Evolutionary conservation across 2,113 vertebrate genomes (phyloP), one percentile per base, ranked within the genome.

Genomic region (Lonchura striata): DNA sequence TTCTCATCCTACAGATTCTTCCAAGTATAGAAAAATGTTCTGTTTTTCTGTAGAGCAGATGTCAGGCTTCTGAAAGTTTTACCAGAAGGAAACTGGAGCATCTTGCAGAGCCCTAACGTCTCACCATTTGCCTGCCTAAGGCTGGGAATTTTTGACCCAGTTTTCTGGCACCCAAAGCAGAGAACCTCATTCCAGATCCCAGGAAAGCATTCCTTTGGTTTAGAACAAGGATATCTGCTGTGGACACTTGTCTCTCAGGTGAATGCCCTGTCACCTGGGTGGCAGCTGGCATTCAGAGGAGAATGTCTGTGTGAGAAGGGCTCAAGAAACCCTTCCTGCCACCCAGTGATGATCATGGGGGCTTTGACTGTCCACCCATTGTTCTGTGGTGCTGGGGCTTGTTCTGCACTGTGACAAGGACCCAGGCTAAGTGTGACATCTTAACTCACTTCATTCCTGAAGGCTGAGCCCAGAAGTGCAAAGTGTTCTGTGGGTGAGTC

Each of bases 301-400:
- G 16, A 63, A 60, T 1, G 0, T 81, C 78, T 44, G 0, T 52
- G 63, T 0, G 4, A 71, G 72, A 77, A 77, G 50, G 83, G 72
- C 68, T 77, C 0, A 1, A 39, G 50, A 64, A 90, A 57, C 41
- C 56, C 56, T 79, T 89, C 24, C 78, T 82, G 70, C 46, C 31
- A 35, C 39, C 11, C 46, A 31, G 30, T 28, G 63, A n/a, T 44
- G 57, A 11, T 59, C 78, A 12, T 1, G 0, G 50, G 54, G 27
- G 5, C 77, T 44, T 82, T 2, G 3, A 7, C 23, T 57, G 35
- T 52, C 37, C 42, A 10, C 0, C 33, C 0, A 0, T 2, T 64
- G 15, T 2, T 8, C 59, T 50, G 28, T 46, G 47, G 44, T 87
- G 35, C 86, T 80, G 68, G 33, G 37, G 39, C 56, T 84, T 82